Percentiles rank a stretch among this genome's conserved stretches.
Conservation (phyloP, 2,888 invertebrate species). For the Spilarctia lutea region DNA sequence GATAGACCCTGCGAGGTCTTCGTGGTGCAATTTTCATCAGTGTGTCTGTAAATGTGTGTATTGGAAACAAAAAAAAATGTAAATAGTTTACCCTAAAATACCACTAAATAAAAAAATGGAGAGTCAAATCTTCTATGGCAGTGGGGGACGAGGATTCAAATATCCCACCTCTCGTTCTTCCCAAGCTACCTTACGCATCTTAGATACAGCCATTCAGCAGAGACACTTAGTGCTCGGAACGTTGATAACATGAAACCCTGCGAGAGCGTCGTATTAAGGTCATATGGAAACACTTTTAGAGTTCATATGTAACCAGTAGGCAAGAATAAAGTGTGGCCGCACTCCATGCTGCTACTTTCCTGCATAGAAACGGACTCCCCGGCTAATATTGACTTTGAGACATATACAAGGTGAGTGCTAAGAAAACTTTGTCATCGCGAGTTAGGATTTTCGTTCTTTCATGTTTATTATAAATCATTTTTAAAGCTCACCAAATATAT, state of each 20-base stretch:
- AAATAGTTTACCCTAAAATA: neutral
- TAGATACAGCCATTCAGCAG: neutral
- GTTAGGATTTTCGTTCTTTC: neutral
- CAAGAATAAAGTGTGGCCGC: neutral
- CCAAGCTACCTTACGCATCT: neutral
- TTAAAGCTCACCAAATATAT: neutral
- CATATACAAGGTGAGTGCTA: neutral
- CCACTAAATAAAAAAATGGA: neutral
- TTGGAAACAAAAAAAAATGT: no score
- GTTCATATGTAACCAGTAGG: neutral
- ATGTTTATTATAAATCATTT: neutral
- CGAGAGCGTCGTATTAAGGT: neutral
- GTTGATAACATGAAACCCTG: neutral
- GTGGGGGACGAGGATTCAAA: neutral
- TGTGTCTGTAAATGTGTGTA: no score
- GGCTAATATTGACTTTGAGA: neutral
- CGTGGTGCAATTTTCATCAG: no score
- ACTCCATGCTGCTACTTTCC: constrained; percentile 1
- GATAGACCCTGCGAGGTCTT: no score
- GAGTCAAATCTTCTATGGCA: constrained; percentile 20
- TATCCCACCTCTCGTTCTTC: neutral
- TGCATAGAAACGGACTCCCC: constrained; percentile 22
- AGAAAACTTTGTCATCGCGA: constrained; percentile 12
- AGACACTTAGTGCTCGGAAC: neutral
- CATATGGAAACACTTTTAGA: neutral